Evolutionary conservation across 1,140 invertebrate genomes (phyloP).

Genomic region (Pomacea maculata): DNA sequence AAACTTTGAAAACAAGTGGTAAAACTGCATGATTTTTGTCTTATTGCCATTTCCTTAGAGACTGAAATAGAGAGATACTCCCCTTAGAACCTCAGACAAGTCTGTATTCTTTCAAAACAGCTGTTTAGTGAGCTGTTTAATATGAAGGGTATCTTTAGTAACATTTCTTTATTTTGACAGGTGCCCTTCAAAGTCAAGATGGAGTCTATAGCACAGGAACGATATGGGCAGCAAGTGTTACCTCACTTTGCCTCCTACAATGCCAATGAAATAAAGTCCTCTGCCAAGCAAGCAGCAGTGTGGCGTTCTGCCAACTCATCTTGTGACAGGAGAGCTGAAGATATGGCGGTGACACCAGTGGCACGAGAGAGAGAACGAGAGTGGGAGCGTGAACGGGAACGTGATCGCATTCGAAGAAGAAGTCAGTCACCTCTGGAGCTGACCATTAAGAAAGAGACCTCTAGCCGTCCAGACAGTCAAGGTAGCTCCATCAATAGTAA

Average conservation of each 20-base stretch:
- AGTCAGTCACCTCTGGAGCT: constrained; percentile 13
- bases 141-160: too few species aligned
- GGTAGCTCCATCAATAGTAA: constrained; percentile 21
- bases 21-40: too few species aligned
- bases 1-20: too few species aligned
- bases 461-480: constrained; percentile 18
- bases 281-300: constrained; percentile 37
- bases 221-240: constrained; percentile 49
- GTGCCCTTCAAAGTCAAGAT: constrained; percentile 65
- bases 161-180: neutral
- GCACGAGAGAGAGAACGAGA: neutral
- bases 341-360: neutral
- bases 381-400: neutral
- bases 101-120: too few species aligned
- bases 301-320: constrained; percentile 12
- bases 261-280: constrained; percentile 46
- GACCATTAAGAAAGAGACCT: constrained; percentile 12
- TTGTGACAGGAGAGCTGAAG: neutral
- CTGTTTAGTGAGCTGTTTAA: too few species aligned
- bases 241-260: constrained; percentile 58
- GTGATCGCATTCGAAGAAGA: constrained; percentile 3
- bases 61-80: too few species aligned
- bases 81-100: too few species aligned
- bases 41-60: too few species aligned
- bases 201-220: constrained; percentile 64